phyloP scores from a whole-genome alignment of 2,888 invertebrate species.

The Elaeidobius kamerunicus region DNA sequence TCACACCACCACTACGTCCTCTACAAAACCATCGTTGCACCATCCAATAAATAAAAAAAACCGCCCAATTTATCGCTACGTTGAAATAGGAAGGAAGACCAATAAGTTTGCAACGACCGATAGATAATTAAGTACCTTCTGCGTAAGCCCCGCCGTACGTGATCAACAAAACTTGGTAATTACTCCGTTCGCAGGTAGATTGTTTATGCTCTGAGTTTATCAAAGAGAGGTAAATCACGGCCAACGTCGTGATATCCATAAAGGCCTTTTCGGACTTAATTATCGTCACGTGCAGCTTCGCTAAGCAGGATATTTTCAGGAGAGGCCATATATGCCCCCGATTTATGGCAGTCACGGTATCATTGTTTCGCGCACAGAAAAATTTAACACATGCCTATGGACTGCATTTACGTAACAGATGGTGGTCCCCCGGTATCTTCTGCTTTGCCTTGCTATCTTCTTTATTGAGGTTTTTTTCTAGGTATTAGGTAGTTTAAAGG shows the following conservation, averaged over 20 bases:
- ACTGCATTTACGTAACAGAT: conserved; percentile 32
- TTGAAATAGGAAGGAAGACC: no score
- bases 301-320: conserved; percentile 40
- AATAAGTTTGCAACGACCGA: not conserved
- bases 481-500: no score
- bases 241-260: conserved; percentile 49
- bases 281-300: conserved; percentile 49
- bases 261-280: conserved; percentile 48
- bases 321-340: conserved; percentile 44
- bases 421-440: conserved; percentile 32
- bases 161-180: conserved; percentile 39
- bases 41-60: no score
- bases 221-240: conserved; percentile 48
- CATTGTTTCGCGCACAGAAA: conserved; percentile 39
- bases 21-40: no score
- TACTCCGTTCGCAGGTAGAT: conserved; percentile 42
- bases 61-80: no score
- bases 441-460: no score
- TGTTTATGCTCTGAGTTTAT: conserved; percentile 48
- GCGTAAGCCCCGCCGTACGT: conserved; percentile 34
- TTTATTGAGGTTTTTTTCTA: no score
- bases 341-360: conserved; percentile 45
- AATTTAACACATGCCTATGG: conserved; percentile 38
- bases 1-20: no score
- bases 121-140: conserved; percentile 16